A percentile compares a stretch with the other conserved stretches of the same genome.
phyloP scores from a whole-genome alignment of 1,140 invertebrate species.

The Apis cerana region DNA sequence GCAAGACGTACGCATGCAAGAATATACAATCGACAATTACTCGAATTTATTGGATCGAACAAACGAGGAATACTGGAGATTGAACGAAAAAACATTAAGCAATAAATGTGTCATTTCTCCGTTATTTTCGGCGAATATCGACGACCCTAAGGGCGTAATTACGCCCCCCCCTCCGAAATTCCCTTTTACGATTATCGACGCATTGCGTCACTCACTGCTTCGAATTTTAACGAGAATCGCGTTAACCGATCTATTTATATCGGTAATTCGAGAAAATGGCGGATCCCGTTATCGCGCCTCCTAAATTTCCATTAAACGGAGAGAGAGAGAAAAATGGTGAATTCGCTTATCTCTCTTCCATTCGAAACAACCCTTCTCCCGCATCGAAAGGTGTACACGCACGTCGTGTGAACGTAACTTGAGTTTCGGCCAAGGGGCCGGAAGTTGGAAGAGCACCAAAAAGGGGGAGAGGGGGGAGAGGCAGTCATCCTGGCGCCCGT shows the following conservation, averaged over 20 bases:
- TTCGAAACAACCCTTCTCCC: neutral
- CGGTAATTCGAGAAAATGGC: neutral
- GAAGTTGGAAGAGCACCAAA: constrained; percentile 61
- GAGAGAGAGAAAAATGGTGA: too few relatives aligned
- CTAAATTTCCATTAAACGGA: too few relatives aligned
- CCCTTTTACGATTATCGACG: neutral
- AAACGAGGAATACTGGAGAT: too few relatives aligned
- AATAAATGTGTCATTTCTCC: too few relatives aligned
- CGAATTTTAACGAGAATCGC: neutral
- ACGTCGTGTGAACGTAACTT: constrained; percentile 22
- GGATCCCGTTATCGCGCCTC: too few relatives aligned
- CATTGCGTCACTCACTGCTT: neutral
- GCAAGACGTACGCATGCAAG: too few relatives aligned
- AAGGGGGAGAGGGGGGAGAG: neutral
- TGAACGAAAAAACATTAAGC: too few relatives aligned
- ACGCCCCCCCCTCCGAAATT: too few relatives aligned
- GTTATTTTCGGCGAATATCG: neutral
- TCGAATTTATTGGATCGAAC: too few relatives aligned
- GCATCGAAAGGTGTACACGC: neutral
- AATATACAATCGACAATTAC: too few relatives aligned
- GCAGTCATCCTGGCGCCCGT: constrained; percentile 57
- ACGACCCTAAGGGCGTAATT: neutral
- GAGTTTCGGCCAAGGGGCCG: constrained; percentile 54
- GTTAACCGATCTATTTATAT: neutral
- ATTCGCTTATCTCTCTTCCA: neutral